Base-by-base conservation (phyloP, 2,113 vertebrate species). In the Brachyhypopomus gauderio region DNA sequence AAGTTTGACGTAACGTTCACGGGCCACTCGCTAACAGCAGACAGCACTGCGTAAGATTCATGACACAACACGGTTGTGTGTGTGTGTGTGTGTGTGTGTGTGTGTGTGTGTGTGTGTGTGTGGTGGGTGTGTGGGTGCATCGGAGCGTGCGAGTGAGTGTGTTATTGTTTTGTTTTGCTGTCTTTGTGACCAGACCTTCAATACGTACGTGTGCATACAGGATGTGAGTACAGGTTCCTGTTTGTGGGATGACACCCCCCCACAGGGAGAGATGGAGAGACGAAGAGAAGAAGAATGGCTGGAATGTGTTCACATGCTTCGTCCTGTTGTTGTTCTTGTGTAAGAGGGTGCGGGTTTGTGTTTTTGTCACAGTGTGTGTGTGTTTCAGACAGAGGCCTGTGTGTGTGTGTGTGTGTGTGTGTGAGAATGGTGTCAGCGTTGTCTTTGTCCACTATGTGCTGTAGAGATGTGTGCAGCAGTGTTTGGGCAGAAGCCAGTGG, bases 201-300 rank as follows among this genome's bases (percentile, higher is more conserved):
- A n/a, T 85, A 66, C 69, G 85, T 84, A 48, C 27, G 83, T 82
- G 66, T 45, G 80, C 77, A 86, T 88, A 70, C 85, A 75, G 84
- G 90, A 91, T 45, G 45, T 91, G 45, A 52, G 12, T 52, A 52
- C 45, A 52, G 45, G 45, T 52, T 52, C 88, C 88, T 88, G 87
- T 89, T 90, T 88, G 85, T 85, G 79, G 83, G 80, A 85, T 87
- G 72, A 73, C 69, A 36, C 48, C 62, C 23, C 3, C 19, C 56
- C 19, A 11, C 56, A 25, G 17, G 2, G 22, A 30, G 19, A 72
- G 3, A 36, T 20, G 34, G 27, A 56, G 48, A 30, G 79, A 72
- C 14, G 8, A 52, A 52, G 12, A 3, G 12, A 11, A 3, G 12
- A 3, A 52, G 12, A 14, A 12, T 12, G 12, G 5, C 41, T 45